A percentile compares a stretch with the other conserved stretches of the same genome.
Conservation (phyloP, 2,797 vertebrate genomes). For the Pseudomugil tenellus region DNA sequence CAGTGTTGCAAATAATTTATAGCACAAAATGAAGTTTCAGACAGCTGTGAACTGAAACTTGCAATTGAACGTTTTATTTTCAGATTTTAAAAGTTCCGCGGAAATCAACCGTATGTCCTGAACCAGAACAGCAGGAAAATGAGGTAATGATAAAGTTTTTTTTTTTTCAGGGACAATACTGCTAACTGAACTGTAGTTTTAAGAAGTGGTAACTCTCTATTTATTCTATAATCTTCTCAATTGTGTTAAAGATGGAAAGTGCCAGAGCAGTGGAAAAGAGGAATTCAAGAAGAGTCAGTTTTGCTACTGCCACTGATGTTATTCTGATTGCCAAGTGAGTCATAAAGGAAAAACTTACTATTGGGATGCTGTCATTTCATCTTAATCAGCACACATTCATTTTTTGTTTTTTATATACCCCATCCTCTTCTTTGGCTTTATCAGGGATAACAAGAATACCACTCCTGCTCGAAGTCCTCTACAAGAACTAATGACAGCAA, state of each 20-base stretch:
- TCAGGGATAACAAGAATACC: slow-evolving; percentile 75
- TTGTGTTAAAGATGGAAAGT: slow-evolving; percentile 70
- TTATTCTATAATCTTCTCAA: not conserved
- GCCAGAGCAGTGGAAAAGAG: slow-evolving; percentile 75
- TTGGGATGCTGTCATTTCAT: not conserved
- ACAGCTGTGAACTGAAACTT: not conserved
- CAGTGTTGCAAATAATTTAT: slow-evolving; percentile 34
- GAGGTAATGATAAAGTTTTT: slow-evolving; percentile 35
- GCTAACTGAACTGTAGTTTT: not conserved
- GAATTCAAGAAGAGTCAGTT: slow-evolving; percentile 84
- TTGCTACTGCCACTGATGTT: slow-evolving; percentile 81
- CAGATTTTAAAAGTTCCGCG: slow-evolving; percentile 84
- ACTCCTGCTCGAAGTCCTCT: slow-evolving; percentile 64
- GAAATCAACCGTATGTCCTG: slow-evolving; percentile 63
- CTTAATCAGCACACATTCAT: not conserved
- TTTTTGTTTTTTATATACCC: not conserved
- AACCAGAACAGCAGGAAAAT: slow-evolving; percentile 70
- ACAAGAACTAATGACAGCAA: slow-evolving; percentile 59
- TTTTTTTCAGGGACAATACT: not conserved
- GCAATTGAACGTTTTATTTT: slow-evolving; percentile 4
- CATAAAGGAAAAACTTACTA: not conserved
- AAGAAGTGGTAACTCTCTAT: not conserved
- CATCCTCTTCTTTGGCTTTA: not conserved
- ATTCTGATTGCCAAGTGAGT: slow-evolving; percentile 80
- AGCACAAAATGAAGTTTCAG: not conserved